Percentiles rank a stretch among this genome's conserved stretches.
These are phyloP conservation scores for Alectoris magna DNA, from an alignment of 2,797 vertebrate genomes.

Conservation along the genomic window DNA sequence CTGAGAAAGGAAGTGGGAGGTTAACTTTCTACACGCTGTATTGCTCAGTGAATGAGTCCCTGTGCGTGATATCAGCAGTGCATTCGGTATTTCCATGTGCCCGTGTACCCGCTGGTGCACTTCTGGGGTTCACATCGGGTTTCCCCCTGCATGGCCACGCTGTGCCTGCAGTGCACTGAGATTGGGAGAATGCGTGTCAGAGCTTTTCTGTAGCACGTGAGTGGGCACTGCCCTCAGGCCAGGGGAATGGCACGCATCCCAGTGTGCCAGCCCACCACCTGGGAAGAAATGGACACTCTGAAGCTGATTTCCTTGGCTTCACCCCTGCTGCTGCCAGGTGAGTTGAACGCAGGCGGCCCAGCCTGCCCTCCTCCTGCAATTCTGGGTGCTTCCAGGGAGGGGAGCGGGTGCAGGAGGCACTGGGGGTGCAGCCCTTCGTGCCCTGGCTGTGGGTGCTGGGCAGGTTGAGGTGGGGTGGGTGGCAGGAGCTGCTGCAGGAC, in stretches of 20 bases:
- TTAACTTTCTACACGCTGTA: accelerated
- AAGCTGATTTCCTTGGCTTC: not conserved
- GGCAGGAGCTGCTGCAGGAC: not conserved
- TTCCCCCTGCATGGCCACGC: not conserved
- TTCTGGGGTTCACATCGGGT: accelerated
- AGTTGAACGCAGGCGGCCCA: not conserved
- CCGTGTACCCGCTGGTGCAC: not conserved
- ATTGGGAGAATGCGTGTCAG: not conserved
- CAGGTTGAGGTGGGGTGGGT: not conserved
- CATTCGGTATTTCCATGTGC: accelerated
- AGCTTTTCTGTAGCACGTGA: not conserved
- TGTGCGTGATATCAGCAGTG: not conserved
- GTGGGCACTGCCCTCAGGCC: not conserved
- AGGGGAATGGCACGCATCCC: not conserved
- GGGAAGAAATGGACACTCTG: accelerated
- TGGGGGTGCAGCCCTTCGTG: not conserved
- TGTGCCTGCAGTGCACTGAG: accelerated
- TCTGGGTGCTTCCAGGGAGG: not conserved
- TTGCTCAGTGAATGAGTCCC: accelerated
- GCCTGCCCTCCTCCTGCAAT: not conserved
- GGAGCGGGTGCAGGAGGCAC: not conserved
- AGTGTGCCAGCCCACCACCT: not conserved
- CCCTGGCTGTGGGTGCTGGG: not conserved
- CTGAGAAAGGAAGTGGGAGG: not conserved
- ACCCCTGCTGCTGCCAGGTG: not conserved